Evolutionary conservation across 1,140 invertebrate species (phyloP), one percentile per base, ranked within the genome.

Genomic region (Physella acuta): DNA sequence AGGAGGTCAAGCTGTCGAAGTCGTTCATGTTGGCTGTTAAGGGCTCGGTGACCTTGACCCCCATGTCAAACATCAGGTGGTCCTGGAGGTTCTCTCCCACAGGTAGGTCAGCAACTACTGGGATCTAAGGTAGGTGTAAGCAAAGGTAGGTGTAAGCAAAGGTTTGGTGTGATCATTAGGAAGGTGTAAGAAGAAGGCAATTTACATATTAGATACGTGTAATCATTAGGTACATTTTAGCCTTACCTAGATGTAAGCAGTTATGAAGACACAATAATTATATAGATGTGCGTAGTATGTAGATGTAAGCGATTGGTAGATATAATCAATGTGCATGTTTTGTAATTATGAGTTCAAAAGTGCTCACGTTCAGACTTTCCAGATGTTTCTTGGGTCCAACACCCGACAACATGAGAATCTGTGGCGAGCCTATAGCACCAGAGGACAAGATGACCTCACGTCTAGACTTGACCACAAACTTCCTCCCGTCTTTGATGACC

Each of bases 321-420:
- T n/a, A n/a, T n/a, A n/a, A n/a, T n/a, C n/a, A n/a, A n/a, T n/a
- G n/a, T n/a, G n/a, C n/a, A n/a, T n/a, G n/a, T n/a, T n/a, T n/a
- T n/a, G n/a, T n/a, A n/a, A n/a, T n/a, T n/a, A n/a, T n/a, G n/a
- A n/a, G n/a, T n/a, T n/a, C n/a, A n/a, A n/a, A 56, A 11, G 14
- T 39, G 17, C 20, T 39, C 63, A 78, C 77, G 68, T 74, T 76
- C 2, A 75, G 28, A 20, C 72, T 64, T n/a, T 72, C 39, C 14
- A 78, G 70, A 14, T 73, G 72, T 36, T 71, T 59, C 44, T 71
- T 71, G 1, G 93, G 93, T 0, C 94, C 94, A 2, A 96, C 88
- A 0, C 94, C 95, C 0, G 93, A 95, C 0, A 61, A 61, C 59
- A 61, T 61, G 1, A 61, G 36, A 31, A 61, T 61, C 30, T 61